phyloP scores from a whole-genome alignment of 2,113 vertebrate genomes.

The Scartelaos histophorus region DNA sequence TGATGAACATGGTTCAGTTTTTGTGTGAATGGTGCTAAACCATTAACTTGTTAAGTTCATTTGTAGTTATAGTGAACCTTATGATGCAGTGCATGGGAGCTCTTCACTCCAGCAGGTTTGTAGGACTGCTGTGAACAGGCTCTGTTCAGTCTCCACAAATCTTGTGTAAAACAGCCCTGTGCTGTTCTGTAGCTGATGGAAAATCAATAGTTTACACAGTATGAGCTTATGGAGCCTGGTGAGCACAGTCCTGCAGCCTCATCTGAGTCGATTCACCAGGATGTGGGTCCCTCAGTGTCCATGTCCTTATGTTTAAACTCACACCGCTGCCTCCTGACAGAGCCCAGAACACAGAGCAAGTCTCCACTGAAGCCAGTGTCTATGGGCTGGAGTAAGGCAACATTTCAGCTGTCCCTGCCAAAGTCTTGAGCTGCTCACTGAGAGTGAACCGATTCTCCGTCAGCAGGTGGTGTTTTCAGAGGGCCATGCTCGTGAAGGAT shows the following conservation, averaged over 20 bases:
- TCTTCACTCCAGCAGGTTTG: conserved; percentile 45
- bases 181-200: conserved; percentile 49
- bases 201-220: conserved; percentile 43
- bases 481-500: conserved; percentile 41
- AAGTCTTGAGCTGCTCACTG: conserved; percentile 28
- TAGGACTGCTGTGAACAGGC: conserved; percentile 55
- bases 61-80: conserved; percentile 60
- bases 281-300: conserved; percentile 48
- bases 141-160: conserved; percentile 24
- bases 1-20: conserved; percentile 60
- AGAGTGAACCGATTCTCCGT: conserved; percentile 29
- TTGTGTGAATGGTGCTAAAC: conserved; percentile 57
- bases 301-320: conserved; percentile 24
- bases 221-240: conserved; percentile 45
- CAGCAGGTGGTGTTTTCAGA: conserved; percentile 30
- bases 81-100: conserved; percentile 68
- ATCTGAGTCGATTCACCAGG: conserved; percentile 25
- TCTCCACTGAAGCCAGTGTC: conserved; percentile 28
- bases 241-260: conserved; percentile 40
- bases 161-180: conserved; percentile 35
- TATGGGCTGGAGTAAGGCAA: conserved; percentile 27
- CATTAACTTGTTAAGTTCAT: conserved; percentile 46
- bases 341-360: conserved; percentile 43
- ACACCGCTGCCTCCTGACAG: conserved; percentile 33
- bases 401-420: conserved; percentile 40